Percentiles rank a stretch among this genome's conserved stretches.
Evolutionary conservation across 2,113 vertebrate species (phyloP).

Genomic region (Gavia stellata): DNA sequence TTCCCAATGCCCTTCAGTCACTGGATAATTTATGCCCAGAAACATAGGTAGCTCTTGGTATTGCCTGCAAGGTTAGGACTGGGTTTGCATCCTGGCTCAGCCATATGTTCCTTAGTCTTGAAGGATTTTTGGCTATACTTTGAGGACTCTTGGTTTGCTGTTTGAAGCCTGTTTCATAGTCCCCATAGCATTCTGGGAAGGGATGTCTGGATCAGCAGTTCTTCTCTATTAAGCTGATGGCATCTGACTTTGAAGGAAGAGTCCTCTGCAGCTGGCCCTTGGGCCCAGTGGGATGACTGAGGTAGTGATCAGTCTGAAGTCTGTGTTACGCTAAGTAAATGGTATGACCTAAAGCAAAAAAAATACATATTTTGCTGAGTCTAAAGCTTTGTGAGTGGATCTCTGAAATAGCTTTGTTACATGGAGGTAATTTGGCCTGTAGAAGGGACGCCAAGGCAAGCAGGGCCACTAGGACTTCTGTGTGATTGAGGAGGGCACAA

Average conservation of each 20-base stretch:
- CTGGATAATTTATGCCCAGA: neutral
- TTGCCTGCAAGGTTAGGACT: neutral
- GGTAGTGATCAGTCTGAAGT: neutral
- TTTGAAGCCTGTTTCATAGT: neutral
- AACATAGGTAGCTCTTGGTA: neutral
- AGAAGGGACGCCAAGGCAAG: neutral
- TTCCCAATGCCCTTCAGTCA: neutral
- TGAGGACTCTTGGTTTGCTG: neutral
- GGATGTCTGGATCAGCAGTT: neutral
- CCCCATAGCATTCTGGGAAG: neutral
- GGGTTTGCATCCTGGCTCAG: neutral
- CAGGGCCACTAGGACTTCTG: neutral
- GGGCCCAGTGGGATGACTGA: neutral
- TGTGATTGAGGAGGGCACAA: neutral
- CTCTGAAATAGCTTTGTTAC: neutral
- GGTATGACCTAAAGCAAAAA: neutral
- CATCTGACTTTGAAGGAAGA: neutral
- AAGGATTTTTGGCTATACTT: neutral
- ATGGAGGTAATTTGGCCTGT: neutral
- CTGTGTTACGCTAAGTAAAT: neutral
- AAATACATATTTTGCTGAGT: neutral
- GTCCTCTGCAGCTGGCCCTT: neutral
- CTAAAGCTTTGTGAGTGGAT: neutral
- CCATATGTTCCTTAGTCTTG: neutral
- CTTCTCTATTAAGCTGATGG: neutral